A percentile compares a stretch with the other conserved stretches of the same genome.
phyloP scores from a whole-genome alignment of 2,797 vertebrate species.

The Cyprinella venusta region DNA sequence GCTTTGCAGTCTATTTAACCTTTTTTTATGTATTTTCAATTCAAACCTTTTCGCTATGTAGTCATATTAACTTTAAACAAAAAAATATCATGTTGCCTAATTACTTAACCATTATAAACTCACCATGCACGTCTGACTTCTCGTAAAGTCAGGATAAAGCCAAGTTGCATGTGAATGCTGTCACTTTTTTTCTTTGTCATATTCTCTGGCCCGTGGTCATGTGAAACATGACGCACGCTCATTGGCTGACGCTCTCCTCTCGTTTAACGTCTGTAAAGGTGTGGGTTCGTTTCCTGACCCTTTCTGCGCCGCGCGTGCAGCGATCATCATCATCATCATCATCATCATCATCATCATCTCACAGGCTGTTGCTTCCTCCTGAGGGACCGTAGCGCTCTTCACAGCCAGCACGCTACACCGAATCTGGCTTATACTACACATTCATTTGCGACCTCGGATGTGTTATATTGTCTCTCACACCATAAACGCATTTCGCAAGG shows the following conservation, averaged over 20 bases:
- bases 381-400: conserved; percentile 56
- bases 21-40: no score
- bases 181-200: conserved; percentile 2
- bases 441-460: conserved; percentile 59
- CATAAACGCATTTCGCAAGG: conserved; percentile 44
- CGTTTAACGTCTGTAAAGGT: conserved; percentile 29
- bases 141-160: neutral
- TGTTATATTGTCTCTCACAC: conserved; percentile 19
- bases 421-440: conserved; percentile 55
- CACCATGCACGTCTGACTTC: neutral
- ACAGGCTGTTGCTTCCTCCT: conserved; percentile 53
- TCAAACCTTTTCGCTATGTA: no score
- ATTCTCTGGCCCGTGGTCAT: conserved; percentile 21
- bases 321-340: no score
- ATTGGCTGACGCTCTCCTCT: conserved; percentile 14
- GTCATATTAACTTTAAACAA: neutral
- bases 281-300: conserved; percentile 20
- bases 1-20: neutral
- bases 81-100: neutral
- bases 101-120: neutral
- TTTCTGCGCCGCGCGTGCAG: conserved; percentile 25
- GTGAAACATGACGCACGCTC: conserved; percentile 43
- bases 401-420: conserved; percentile 37
- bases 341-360: conserved; percentile 30
- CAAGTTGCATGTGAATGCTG: neutral